Conservation (phyloP, 2,888 invertebrate genomes). For the Apodemia hepburni region DNA sequence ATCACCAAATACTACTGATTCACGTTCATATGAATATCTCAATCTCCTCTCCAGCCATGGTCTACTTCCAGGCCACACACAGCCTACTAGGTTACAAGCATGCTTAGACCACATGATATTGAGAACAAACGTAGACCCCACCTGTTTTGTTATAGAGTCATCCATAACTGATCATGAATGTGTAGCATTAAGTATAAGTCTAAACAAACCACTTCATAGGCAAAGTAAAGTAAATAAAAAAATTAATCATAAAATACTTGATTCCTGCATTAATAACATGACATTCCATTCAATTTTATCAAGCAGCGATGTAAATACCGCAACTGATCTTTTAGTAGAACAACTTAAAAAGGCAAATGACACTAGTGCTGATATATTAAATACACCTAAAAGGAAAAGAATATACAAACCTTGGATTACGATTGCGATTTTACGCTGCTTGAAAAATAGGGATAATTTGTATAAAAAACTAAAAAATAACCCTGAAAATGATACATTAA, state of each 20-base stretch:
- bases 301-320: not conserved
- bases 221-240: too few species aligned
- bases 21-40: constrained; percentile 27
- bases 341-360: not conserved
- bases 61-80: constrained; percentile 25
- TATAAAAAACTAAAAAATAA: not conserved
- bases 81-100: not conserved
- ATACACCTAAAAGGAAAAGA: not conserved
- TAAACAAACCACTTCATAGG: not conserved
- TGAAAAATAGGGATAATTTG: not conserved
- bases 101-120: not conserved
- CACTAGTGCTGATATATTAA: not conserved
- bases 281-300: not conserved
- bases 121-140: not conserved
- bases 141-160: not conserved
- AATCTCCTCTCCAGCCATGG: constrained; percentile 28
- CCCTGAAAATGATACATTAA: not conserved
- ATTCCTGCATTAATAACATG: not conserved
- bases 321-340: not conserved
- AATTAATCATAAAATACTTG: too few species aligned
- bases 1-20: constrained; percentile 17
- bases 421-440: not conserved
- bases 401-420: not conserved
- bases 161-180: not conserved
- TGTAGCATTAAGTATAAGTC: not conserved